Conservation (phyloP, 2,888 invertebrate genomes). For the Pandemis corylana region DNA sequence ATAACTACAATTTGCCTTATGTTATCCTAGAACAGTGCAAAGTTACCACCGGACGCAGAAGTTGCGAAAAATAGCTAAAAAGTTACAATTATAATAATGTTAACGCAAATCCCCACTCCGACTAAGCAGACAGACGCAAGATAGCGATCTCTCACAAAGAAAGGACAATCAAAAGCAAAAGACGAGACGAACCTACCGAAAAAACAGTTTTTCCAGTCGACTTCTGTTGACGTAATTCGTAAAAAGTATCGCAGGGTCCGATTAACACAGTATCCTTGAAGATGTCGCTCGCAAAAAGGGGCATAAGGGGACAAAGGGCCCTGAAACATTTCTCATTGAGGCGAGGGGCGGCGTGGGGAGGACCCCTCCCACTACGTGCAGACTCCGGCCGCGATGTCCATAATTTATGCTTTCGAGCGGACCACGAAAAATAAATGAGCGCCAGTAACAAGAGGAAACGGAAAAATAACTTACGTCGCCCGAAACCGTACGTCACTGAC, state of each 20-base stretch:
- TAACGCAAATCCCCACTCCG: constrained; percentile 8
- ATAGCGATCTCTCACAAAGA: constrained; percentile 44
- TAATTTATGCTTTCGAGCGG: constrained; percentile 80
- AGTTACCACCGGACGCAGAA: too few species aligned
- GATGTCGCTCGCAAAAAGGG: constrained; percentile 80
- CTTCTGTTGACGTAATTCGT: constrained; percentile 62
- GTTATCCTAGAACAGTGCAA: too few species aligned
- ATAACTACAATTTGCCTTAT: too few species aligned
- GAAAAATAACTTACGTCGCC: constrained; percentile 59
- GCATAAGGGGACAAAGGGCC: constrained; percentile 76
- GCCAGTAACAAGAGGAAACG: constrained; percentile 67
- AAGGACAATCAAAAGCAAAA: constrained; percentile 60
- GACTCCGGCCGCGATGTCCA: constrained; percentile 75
- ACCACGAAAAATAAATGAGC: constrained; percentile 81
- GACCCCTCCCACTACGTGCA: constrained; percentile 61
- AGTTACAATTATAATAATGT: too few species aligned
- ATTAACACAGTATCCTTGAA: constrained; percentile 84
- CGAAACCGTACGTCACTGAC: constrained; percentile 28
- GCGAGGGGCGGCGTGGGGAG: constrained; percentile 52
- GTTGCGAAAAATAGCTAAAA: too few species aligned
- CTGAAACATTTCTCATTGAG: constrained; percentile 81
- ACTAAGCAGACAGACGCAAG: constrained; percentile 32
- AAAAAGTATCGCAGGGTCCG: constrained; percentile 75
- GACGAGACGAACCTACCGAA: constrained; percentile 50
- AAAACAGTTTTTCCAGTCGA: constrained; percentile 63